phyloP scores from a whole-genome alignment of 2,797 vertebrate genomes.

The Bryconaethiops microstoma region DNA sequence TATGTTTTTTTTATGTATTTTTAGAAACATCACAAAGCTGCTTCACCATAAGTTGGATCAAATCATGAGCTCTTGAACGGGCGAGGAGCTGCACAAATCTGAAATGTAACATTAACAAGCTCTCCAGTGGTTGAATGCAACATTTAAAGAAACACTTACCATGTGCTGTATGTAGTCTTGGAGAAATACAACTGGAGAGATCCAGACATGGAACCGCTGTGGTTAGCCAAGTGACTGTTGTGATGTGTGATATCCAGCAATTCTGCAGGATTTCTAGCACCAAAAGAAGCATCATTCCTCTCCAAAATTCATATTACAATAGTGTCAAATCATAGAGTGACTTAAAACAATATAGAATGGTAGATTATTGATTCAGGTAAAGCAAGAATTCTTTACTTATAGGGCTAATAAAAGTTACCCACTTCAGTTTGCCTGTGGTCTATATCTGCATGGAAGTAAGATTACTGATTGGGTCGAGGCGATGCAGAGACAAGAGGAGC shows the following conservation, averaged over 20 bases:
- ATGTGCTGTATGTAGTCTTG: neutral
- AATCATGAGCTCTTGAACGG: too few relatives aligned
- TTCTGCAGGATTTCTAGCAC: neutral
- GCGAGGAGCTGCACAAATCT: neutral
- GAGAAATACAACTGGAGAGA: neutral
- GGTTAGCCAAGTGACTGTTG: neutral
- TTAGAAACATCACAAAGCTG: too few relatives aligned
- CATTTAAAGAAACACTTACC: neutral
- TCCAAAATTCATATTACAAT: slow-evolving; percentile 1
- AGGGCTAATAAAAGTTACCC: slow-evolving; percentile 27
- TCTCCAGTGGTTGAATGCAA: neutral
- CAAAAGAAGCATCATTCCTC: slow-evolving; percentile 18
- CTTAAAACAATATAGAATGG: slow-evolving; percentile 11
- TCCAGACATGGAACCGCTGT: neutral
- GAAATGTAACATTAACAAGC: neutral
- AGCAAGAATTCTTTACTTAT: neutral
- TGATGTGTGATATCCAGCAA: slow-evolving; percentile 19
- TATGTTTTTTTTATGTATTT: too few relatives aligned
- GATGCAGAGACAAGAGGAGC: slow-evolving; percentile 25
- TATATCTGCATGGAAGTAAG: slow-evolving; percentile 17
- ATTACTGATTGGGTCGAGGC: slow-evolving; percentile 25
- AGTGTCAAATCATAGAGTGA: slow-evolving; percentile 12
- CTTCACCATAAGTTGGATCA: too few relatives aligned
- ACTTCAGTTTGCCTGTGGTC: slow-evolving; percentile 28
- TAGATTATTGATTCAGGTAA: neutral